phyloP scores from a whole-genome alignment of 53 echinoderm and acorn worm genomes.

The Antedon mediterranea region DNA sequence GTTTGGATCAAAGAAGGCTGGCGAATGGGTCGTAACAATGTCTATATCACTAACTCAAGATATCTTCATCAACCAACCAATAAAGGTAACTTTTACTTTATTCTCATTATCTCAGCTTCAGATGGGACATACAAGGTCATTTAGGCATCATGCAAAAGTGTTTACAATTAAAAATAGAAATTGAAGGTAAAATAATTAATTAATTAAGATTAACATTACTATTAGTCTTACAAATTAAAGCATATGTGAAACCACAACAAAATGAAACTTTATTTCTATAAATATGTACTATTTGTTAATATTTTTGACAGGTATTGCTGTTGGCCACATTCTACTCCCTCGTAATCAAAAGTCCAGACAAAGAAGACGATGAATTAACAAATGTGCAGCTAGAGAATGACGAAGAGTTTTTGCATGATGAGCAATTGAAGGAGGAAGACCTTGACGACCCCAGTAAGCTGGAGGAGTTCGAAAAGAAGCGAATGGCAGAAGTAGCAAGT shows the following conservation, averaged over 20 bases:
- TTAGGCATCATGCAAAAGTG: too few relatives aligned
- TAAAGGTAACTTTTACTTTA: slow-evolving; percentile 37
- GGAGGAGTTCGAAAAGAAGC: slow-evolving; percentile 43
- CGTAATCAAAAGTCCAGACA: slow-evolving; percentile 75
- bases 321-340: slow-evolving; percentile 71
- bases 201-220: too few relatives aligned
- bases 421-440: slow-evolving; percentile 55
- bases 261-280: too few relatives aligned
- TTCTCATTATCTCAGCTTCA: too few relatives aligned
- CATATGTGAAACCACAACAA: too few relatives aligned
- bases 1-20: slow-evolving; percentile 58
- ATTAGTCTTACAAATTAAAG: too few relatives aligned
- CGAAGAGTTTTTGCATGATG: slow-evolving; percentile 67
- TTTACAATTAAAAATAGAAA: too few relatives aligned
- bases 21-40: slow-evolving; percentile 85
- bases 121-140: too few relatives aligned
- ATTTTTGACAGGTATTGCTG: slow-evolving; percentile 31
- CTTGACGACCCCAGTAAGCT: slow-evolving; percentile 52
- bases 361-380: slow-evolving; percentile 48
- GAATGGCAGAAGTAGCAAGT: slow-evolving; percentile 7
- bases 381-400: slow-evolving; percentile 35
- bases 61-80: slow-evolving; percentile 72
- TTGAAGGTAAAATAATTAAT: too few relatives aligned
- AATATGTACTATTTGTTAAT: too few relatives aligned
- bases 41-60: slow-evolving; percentile 71